Percentiles rank a stretch among this genome's conserved stretches.
Evolutionary conservation across 1,140 invertebrate species (phyloP).

Genomic region (Anoplolepis gracilipes): DNA sequence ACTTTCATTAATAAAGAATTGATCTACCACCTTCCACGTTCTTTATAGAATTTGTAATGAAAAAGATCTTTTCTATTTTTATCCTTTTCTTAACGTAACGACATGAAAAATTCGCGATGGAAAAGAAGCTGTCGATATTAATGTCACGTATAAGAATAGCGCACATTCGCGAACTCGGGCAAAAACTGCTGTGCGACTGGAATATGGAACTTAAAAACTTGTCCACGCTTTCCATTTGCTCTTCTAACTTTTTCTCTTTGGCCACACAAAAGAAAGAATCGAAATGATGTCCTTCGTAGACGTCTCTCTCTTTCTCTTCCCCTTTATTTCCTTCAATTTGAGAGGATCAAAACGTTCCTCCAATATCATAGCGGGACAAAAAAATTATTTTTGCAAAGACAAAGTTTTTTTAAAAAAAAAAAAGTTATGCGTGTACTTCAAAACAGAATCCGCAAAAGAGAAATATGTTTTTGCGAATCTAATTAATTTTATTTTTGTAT

Average conservation of each 20-base stretch:
- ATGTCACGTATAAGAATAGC: not conserved
- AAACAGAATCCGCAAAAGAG: not conserved
- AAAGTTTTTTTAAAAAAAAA: conserved; percentile 15
- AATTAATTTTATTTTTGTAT: not conserved
- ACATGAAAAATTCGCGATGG: not conserved
- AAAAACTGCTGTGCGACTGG: not conserved
- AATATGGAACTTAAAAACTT: conserved; percentile 33
- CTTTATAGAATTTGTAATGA: not conserved
- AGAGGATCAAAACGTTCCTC: conserved; percentile 9
- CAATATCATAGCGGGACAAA: not conserved
- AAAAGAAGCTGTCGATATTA: not conserved
- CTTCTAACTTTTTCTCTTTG: not conserved
- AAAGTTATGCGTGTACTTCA: not conserved
- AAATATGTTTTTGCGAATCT: not conserved
- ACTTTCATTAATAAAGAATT: not conserved
- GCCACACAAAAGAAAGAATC: not conserved
- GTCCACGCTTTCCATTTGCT: conserved; percentile 24
- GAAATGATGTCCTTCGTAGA: not conserved
- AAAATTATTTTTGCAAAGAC: not conserved
- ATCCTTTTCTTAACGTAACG: not conserved
- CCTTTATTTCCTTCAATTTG: conserved; percentile 25
- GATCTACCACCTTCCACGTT: not conserved
- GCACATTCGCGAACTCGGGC: not conserved
- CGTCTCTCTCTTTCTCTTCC: not conserved
- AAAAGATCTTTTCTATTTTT: not conserved